Evolutionary conservation across 2,888 invertebrate species (phyloP).

Genomic region (Leptodirus hochenwartii): DNA sequence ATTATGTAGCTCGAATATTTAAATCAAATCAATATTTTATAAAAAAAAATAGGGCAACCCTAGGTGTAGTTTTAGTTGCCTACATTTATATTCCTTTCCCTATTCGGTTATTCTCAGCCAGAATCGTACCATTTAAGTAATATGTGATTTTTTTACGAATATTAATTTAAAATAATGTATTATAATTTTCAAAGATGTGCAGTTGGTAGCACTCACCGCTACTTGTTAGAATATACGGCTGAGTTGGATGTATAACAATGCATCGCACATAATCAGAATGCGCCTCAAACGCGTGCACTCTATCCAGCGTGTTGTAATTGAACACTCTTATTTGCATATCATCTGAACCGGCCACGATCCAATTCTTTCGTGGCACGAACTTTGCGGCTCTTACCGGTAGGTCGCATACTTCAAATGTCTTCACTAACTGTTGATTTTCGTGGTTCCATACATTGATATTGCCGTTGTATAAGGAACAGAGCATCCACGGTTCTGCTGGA

Average conservation of each 20-base stretch:
- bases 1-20: no score
- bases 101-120: no score
- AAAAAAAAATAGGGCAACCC: no score
- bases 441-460: constrained; percentile 99
- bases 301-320: constrained; percentile 96
- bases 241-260: constrained; percentile 93
- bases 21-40: no score
- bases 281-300: constrained; percentile 91
- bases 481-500: constrained; percentile 96
- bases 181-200: no score
- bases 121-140: no score
- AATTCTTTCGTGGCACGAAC: constrained; percentile 94
- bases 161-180: constrained; percentile 1
- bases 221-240: constrained; percentile 89
- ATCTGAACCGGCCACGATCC: constrained; percentile 96
- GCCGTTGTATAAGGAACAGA: constrained; percentile 95
- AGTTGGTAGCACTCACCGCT: constrained; percentile 82
- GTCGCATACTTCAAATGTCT: constrained; percentile 88
- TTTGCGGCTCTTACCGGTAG: constrained; percentile 90
- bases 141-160: no score
- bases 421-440: constrained; percentile 81
- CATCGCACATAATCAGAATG: constrained; percentile 96
- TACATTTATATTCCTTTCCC: no score
- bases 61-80: no score
- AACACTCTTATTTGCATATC: constrained; percentile 91